phyloP scores from a whole-genome alignment of 2,888 invertebrate species.

The Pseudococcus jackbeardsleyi region DNA sequence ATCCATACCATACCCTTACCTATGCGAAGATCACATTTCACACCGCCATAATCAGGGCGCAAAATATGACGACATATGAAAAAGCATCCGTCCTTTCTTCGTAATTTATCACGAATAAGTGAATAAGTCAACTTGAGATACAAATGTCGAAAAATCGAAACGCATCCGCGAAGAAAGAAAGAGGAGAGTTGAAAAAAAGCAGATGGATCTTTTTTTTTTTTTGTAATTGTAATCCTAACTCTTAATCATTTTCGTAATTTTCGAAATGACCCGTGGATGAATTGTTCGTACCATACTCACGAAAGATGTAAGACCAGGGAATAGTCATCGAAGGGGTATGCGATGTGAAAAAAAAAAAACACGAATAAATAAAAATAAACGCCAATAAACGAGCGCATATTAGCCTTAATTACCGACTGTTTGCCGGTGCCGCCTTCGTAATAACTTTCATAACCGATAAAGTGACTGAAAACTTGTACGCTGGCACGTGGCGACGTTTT shows the following conservation, averaged over 20 bases:
- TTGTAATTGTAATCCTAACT: not conserved
- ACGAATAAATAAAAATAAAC: not conserved
- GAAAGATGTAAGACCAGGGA: not conserved
- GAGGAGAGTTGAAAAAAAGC: not conserved
- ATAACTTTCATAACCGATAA: conserved; percentile 59
- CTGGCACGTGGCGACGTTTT: conserved; percentile 58
- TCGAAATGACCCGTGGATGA: not conserved
- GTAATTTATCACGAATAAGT: not conserved
- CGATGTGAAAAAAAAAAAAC: not conserved
- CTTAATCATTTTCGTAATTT: not conserved
- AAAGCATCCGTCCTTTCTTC: not conserved
- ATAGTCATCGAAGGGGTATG: not conserved
- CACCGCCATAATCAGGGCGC: not conserved
- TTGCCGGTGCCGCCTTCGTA: conserved; percentile 16
- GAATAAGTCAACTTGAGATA: not conserved
- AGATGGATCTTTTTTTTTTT: too few relatives aligned
- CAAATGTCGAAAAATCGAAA: not conserved
- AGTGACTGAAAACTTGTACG: conserved; percentile 44
- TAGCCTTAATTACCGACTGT: conserved; percentile 37
- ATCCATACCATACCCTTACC: not conserved
- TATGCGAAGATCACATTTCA: not conserved
- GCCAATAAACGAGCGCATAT: conserved; percentile 22
- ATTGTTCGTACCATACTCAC: not conserved
- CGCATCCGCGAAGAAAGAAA: not conserved
- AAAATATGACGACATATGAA: not conserved